Evolutionary conservation across 1,140 invertebrate genomes (phyloP), one percentile per base, ranked within the genome.

Genomic region (Diachasma alloeum): DNA sequence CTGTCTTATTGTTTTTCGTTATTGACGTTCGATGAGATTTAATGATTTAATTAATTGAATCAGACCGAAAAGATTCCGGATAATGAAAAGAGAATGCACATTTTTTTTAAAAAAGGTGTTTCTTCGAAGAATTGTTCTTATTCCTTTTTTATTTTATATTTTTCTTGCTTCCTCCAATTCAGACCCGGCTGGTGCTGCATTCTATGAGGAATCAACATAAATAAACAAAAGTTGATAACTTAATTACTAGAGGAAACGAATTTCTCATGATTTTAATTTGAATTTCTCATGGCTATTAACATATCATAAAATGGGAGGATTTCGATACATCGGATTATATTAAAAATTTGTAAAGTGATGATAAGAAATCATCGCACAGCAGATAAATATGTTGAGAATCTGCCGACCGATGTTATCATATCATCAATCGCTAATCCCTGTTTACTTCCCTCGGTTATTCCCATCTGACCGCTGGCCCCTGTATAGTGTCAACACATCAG

Each of bases 161-260:
- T 17, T 31, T 31, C 31, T 6, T 31, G 31, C 31, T 31, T 2
- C 2, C 31, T n/a, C 4, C 17, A 17, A 56, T 56, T 56, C 48
- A 31, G 19, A 72, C 63, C 19, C 59, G 31, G 72, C 63, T 48
- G 48, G 74, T 78, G 79, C 76, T 80, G 78, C 76, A 69, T 72
- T 75, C 78, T 80, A 9, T 74, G 36, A 76, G 68, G n/a, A 53
- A 78, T 69, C 39, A 46, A 9, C 46, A n/a, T 19, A 72, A 80
- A 9, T 53, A 17, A 15, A 56, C 15, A 22, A 19, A 56, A 15
- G 17, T 19, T 56, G 6, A 8, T 19, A 19, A 56, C 10, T 56
- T 22, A 56, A 19, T 8, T 17, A 19, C 1, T 56, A 56, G 31
- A 2, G 31, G 6, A 31, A 31, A 6, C 4, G 17, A 8, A 56